These are phyloP conservation scores for Drepana arcuata DNA, from an alignment of 1,140 invertebrate genomes.

Conservation along the genomic window DNA sequence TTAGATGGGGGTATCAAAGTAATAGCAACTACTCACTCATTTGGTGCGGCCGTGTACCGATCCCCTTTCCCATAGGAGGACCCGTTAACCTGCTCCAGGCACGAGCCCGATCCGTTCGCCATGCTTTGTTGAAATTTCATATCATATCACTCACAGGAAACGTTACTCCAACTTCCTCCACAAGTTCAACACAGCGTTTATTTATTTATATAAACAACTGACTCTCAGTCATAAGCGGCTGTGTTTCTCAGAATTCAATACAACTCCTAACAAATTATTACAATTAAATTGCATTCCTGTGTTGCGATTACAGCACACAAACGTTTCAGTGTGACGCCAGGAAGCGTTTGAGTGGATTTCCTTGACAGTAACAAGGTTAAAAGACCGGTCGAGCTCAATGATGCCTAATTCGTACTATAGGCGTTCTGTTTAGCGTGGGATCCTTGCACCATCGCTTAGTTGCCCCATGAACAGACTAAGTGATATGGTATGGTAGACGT, in stretches of 20 bases:
- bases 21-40: slow-evolving; percentile 50
- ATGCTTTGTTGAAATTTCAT: too few species aligned
- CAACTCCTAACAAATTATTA: too few species aligned
- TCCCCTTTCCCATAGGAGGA: slow-evolving; percentile 55
- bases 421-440: too few species aligned
- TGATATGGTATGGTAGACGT: slow-evolving; percentile 2
- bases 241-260: too few species aligned
- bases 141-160: slow-evolving; percentile 24
- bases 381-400: slow-evolving; percentile 7
- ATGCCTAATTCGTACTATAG: too few species aligned
- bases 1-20: too few species aligned
- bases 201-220: too few species aligned
- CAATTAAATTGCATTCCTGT: too few species aligned
- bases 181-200: slow-evolving; percentile 6
- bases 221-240: too few species aligned
- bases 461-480: too few species aligned
- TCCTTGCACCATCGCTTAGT: too few species aligned
- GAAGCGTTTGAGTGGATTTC: slow-evolving; percentile 48
- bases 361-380: slow-evolving; percentile 56
- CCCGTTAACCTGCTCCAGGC: too few species aligned
- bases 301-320: slow-evolving; percentile 1
- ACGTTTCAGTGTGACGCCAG: slow-evolving; percentile 23
- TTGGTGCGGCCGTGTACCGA: slow-evolving; percentile 58
- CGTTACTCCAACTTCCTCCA: slow-evolving; percentile 9
- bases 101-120: slow-evolving; percentile 46